Evolutionary conservation across 2,113 vertebrate species (phyloP).

Genomic region (Gracilinanus agilis): DNA sequence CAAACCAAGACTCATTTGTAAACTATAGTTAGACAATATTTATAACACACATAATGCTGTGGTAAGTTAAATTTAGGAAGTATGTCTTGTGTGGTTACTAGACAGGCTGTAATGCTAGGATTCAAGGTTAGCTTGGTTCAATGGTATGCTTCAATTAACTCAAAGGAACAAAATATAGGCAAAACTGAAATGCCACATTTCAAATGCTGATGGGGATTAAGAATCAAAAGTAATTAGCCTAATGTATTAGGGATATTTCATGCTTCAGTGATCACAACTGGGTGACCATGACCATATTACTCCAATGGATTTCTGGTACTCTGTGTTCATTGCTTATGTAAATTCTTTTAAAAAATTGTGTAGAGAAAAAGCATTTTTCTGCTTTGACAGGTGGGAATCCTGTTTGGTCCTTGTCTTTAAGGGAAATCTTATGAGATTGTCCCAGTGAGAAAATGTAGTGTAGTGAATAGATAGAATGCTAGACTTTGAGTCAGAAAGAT

Average conservation of each 20-base stretch:
- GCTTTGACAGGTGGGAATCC: neutral
- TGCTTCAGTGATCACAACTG: neutral
- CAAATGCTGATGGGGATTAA: neutral
- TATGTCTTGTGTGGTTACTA: neutral
- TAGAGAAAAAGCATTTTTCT: neutral
- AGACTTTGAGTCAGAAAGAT: neutral
- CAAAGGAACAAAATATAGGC: neutral
- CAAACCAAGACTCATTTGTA: neutral
- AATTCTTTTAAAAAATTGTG: neutral
- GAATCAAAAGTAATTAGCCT: neutral
- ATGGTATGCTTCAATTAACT: neutral
- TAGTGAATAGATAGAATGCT: neutral
- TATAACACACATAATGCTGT: neutral
- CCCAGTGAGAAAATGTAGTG: neutral
- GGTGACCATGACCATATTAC: too few species aligned
- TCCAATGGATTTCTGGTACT: neutral
- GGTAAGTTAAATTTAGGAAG: neutral
- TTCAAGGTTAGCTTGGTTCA: slow-evolving; percentile 19
- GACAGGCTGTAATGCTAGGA: neutral
- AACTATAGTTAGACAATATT: neutral
- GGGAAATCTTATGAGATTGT: neutral
- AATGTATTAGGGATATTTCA: neutral
- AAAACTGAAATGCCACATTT: neutral
- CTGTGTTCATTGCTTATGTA: neutral
- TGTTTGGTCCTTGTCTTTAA: neutral